Evolutionary conservation across 2,888 invertebrate genomes (phyloP), one percentile per base, ranked within the genome.

Genomic region (Cremastobaeus sp.): DNA sequence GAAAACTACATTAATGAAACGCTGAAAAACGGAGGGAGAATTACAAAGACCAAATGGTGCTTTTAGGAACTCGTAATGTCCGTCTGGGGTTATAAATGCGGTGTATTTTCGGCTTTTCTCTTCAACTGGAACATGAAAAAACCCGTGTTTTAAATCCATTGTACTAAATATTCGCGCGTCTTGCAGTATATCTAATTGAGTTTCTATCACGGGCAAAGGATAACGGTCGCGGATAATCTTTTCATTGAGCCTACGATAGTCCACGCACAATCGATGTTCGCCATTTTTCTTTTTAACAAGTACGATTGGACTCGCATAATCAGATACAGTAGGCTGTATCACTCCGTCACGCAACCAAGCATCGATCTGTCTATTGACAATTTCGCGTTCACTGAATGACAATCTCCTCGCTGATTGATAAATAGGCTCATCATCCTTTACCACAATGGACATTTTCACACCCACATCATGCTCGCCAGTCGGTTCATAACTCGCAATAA

Each of bases 341-440:
- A 25, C 8, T 25, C 25, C 25, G 25, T 3, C 25, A 5, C 8
- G 4, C 25, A 25, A 25, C 25, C 25, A 25, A 5, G 3, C 25
- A 8, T 25, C 25, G 25, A 25, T 25, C 8, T 25, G 25, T 8
- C 25, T 25, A 25, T 25, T 8, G 8, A 25, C 8, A 25, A 25
- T 5, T 3, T 25, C 8, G 3, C 8, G 25, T 25, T 25, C 25
- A 5, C 3, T 8, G 8, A 25, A 3, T 5, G 25, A 25, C 8
- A 25, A 25, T 17, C 52, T 5, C 0, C 52, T 1, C 11, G 52
- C 14, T 6, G 20, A 2, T 15, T 17, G 32, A 9, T 14, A 20
- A 25, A 52, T 52, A 6, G 52, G 52, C 11, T 8, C n/a, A 5
- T 35, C 35, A 1, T 9, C 8, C 9, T 48, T 48, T 11, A 48